Percentiles rank a stretch among this genome's conserved stretches.
Conservation (phyloP, 2,113 vertebrate genomes). For the Lasiurus borealis region DNA sequence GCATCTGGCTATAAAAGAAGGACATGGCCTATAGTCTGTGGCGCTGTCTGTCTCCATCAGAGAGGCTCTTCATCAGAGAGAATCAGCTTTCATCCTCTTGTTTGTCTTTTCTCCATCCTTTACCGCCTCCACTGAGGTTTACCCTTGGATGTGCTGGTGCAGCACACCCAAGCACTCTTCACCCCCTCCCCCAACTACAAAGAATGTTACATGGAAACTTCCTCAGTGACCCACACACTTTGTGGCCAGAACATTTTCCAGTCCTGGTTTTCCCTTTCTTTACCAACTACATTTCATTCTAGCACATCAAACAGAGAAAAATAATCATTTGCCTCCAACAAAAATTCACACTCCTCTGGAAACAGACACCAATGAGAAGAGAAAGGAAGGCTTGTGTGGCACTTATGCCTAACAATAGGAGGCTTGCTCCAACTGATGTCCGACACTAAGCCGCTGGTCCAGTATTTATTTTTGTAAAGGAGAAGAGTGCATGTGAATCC, state of each 20-base stretch:
- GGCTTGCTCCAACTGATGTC: not conserved
- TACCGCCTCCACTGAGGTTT: no score
- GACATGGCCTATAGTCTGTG: no score
- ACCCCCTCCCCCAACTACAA: not conserved
- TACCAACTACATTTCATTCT: slow-evolving; percentile 1
- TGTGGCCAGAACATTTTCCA: not conserved
- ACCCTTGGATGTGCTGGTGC: no score
- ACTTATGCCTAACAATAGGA: slow-evolving; percentile 13
- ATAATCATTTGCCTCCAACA: not conserved
- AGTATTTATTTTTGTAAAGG: slow-evolving; percentile 19
- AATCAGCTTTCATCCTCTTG: no score
- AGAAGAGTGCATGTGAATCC: slow-evolving; percentile 9
- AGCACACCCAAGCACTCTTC: no score
- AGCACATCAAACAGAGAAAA: not conserved
- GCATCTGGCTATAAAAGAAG: no score
- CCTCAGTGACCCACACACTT: not conserved
- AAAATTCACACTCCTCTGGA: slow-evolving; percentile 22
- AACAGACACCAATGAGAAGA: slow-evolving; percentile 17
- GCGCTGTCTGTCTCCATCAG: no score
- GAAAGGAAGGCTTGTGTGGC: not conserved
- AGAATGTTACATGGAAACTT: not conserved
- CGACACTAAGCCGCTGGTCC: not conserved
- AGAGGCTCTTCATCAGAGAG: no score
- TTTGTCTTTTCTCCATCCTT: no score
- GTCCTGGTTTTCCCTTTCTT: not conserved